A percentile compares a stretch with the other conserved stretches of the same genome.
phyloP scores from a whole-genome alignment of 2,797 vertebrate species.

The Mormyrops attenuatus region DNA sequence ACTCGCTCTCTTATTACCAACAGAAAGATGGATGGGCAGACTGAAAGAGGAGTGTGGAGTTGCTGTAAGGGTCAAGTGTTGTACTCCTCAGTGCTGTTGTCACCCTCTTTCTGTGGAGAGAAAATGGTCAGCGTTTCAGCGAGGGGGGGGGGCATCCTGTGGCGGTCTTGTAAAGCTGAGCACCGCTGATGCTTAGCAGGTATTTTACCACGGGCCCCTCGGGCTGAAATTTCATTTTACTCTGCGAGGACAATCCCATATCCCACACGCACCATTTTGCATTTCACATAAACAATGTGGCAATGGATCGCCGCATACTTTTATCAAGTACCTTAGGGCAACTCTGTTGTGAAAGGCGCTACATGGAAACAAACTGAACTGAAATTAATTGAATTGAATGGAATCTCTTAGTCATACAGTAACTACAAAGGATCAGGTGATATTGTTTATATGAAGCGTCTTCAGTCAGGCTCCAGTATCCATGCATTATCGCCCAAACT shows the following conservation, averaged over 20 bases:
- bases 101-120: constrained; percentile 40
- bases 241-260: background rate
- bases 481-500: background rate
- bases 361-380: background rate
- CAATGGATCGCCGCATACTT: background rate
- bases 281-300: background rate
- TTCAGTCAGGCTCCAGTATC: background rate
- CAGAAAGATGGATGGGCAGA: constrained; percentile 38
- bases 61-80: constrained; percentile 49
- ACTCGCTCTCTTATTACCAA: background rate
- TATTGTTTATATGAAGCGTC: background rate
- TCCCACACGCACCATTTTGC: background rate
- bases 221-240: background rate
- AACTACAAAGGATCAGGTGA: background rate
- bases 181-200: background rate
- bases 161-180: background rate
- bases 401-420: background rate
- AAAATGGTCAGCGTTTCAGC: constrained; percentile 3
- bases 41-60: constrained; percentile 51
- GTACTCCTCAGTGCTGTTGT: constrained; percentile 45
- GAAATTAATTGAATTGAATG: background rate
- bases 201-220: background rate
- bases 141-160: background rate
- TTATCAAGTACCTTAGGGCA: background rate
- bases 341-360: background rate